These are phyloP conservation scores for Drosophila recens DNA, from an alignment of 2,888 invertebrate species.

Conservation along the genomic window DNA sequence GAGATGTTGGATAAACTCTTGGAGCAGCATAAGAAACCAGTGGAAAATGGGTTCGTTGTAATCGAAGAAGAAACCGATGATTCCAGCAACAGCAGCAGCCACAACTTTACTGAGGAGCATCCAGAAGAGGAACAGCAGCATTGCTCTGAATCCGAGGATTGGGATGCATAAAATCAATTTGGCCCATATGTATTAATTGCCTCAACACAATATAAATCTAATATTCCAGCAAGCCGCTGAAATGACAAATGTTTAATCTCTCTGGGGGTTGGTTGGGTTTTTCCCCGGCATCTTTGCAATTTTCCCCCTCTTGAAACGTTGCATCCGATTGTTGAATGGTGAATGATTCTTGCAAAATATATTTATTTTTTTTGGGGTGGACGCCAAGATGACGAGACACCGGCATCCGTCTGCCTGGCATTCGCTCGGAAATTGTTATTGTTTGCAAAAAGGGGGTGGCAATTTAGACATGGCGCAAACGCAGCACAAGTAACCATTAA, in stretches of 20 bases:
- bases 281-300: constrained; percentile 41
- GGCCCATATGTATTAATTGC: constrained; percentile 25
- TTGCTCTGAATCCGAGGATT: constrained; percentile 22
- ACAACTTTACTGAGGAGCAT: not conserved
- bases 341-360: constrained; percentile 28
- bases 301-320: constrained; percentile 27
- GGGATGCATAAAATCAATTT: constrained; percentile 51
- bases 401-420: constrained; percentile 66
- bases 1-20: constrained; percentile 45
- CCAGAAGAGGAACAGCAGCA: not conserved
- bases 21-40: constrained; percentile 24
- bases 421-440: constrained; percentile 75
- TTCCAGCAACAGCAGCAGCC: not conserved
- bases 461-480: constrained; percentile 70
- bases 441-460: constrained; percentile 67
- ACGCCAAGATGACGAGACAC: constrained; percentile 70
- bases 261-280: constrained; percentile 32
- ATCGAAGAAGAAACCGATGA: constrained; percentile 36
- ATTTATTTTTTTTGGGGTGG: constrained; percentile 46
- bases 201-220: constrained; percentile 39
- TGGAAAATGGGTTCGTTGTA: constrained; percentile 51
- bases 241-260: constrained; percentile 11
- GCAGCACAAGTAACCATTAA: constrained; percentile 68
- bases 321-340: constrained; percentile 25
- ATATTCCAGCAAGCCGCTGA: constrained; percentile 1